phyloP scores from a whole-genome alignment of 1,140 invertebrate species.

The Dolichoris vasculosae region DNA sequence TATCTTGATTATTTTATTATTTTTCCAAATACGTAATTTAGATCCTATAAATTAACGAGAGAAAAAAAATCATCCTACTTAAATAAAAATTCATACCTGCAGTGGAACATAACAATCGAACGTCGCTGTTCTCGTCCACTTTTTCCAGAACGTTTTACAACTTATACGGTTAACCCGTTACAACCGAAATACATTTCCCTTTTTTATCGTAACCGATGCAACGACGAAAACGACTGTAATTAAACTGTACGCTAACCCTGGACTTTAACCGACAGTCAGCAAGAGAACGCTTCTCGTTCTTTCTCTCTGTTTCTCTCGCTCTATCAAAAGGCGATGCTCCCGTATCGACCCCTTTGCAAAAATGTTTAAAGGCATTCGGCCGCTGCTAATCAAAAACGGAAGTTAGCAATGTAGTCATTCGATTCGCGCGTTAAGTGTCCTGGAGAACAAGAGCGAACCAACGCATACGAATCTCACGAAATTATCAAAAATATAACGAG shows the following conservation, averaged over 20 bases:
- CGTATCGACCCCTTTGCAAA: constrained; percentile 19
- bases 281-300: neutral
- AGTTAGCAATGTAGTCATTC: neutral
- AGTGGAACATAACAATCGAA: no score
- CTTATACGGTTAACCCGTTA: neutral
- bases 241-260: constrained; percentile 1
- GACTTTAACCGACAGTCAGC: constrained; percentile 24
- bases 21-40: no score
- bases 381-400: constrained; percentile 11
- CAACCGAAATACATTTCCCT: neutral
- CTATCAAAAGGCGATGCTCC: neutral
- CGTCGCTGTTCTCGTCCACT: neutral
- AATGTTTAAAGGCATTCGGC: neutral
- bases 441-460: neutral
- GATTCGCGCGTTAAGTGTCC: neutral
- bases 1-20: no score
- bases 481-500: neutral
- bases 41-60: no score
- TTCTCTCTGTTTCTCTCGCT: constrained; percentile 7
- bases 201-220: neutral
- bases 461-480: neutral
- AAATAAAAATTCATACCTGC: no score
- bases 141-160: neutral
- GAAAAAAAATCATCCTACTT: no score
- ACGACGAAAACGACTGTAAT: neutral